phyloP scores from a whole-genome alignment of 2,113 vertebrate species.

The Melanerpes formicivorus region DNA sequence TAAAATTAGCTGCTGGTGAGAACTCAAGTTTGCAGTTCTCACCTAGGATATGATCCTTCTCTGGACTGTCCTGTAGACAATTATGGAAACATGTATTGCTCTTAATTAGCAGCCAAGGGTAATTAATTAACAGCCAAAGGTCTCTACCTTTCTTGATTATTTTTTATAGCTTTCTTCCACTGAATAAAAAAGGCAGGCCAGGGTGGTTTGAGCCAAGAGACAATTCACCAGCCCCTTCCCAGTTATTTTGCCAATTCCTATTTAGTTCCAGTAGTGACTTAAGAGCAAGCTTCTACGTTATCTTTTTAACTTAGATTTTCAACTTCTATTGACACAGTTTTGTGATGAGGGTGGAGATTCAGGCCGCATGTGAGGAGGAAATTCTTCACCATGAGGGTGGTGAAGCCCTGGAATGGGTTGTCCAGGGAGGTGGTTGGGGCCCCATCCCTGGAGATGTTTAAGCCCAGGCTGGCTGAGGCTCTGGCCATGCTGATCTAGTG shows the following conservation, averaged over 20 bases:
- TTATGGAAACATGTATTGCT: too few relatives aligned
- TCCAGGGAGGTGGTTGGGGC: too few relatives aligned
- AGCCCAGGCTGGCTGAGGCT: too few relatives aligned
- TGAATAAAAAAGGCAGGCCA: neutral
- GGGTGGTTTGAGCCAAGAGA: neutral
- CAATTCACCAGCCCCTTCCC: neutral
- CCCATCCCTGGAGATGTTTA: too few relatives aligned
- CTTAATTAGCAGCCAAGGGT: too few relatives aligned
- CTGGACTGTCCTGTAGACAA: too few relatives aligned
- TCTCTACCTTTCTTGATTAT: neutral
- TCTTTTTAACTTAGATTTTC: neutral
- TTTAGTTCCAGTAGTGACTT: neutral
- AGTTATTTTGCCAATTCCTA: neutral
- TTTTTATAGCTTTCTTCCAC: neutral
- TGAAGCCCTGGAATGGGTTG: too few relatives aligned
- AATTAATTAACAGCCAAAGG: too few relatives aligned
- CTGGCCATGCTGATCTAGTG: too few relatives aligned
- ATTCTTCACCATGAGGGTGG: too few relatives aligned
- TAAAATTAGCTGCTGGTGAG: neutral
- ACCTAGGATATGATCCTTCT: neutral
- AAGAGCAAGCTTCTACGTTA: neutral
- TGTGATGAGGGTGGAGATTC: neutral
- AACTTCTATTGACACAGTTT: neutral
- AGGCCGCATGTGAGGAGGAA: too few relatives aligned
- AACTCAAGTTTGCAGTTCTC: neutral